These are phyloP conservation scores for Bungarus multicinctus DNA, from an alignment of 2,113 vertebrate genomes.

Conservation along the genomic window DNA sequence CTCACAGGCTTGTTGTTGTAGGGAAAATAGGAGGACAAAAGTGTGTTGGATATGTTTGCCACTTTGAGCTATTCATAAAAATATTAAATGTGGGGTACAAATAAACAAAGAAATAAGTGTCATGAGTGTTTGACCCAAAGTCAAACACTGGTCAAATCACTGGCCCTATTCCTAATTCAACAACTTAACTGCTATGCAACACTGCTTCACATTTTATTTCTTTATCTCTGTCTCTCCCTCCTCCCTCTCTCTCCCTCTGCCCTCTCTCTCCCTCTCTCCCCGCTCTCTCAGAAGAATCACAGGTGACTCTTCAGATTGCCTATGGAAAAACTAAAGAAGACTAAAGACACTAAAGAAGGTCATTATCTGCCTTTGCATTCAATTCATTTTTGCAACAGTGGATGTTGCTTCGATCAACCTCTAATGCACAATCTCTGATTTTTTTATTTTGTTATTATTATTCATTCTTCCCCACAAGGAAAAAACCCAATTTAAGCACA, in stretches of 20 bases:
- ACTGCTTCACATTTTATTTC: too few relatives aligned
- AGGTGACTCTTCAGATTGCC: neutral
- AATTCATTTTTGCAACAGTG: neutral
- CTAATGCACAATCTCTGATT: neutral
- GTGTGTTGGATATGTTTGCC: neutral
- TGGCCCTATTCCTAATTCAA: neutral
- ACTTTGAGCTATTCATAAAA: neutral
- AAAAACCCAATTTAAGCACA: neutral
- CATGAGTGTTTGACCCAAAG: neutral
- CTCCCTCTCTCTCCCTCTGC: too few relatives aligned
- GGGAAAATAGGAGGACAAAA: neutral
- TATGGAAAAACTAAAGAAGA: neutral
- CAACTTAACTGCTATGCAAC: neutral
- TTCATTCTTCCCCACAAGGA: neutral
- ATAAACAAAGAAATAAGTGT: neutral
- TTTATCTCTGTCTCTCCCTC: neutral
- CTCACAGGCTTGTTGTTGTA: neutral
- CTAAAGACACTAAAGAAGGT: neutral
- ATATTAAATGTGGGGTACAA: neutral
- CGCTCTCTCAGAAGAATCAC: neutral
- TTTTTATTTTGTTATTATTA: neutral
- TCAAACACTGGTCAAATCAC: neutral
- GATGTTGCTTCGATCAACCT: neutral
- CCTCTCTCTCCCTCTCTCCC: rapidly evolving
- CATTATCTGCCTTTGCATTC: neutral